These are phyloP conservation scores for Saguinus imperator DNA, from an alignment of 2,113 vertebrate species.

Conservation along the genomic window DNA sequence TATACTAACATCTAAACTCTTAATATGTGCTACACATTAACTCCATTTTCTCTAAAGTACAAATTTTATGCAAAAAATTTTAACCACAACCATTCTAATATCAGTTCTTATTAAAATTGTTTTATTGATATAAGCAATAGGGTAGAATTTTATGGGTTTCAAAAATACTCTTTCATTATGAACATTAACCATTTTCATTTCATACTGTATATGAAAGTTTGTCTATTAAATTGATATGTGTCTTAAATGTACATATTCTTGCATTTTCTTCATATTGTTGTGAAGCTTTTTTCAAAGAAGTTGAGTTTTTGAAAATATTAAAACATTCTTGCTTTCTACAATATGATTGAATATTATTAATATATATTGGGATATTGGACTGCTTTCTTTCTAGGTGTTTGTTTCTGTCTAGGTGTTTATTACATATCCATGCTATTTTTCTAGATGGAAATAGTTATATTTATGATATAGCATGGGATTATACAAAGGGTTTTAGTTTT, in stretches of 20 bases:
- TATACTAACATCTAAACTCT: neutral
- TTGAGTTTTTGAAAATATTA: neutral
- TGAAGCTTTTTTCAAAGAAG: neutral
- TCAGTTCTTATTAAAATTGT: neutral
- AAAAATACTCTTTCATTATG: conserved; percentile 18
- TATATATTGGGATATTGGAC: neutral
- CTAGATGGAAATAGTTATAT: neutral
- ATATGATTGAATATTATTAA: neutral
- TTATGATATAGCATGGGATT: neutral
- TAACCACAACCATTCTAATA: neutral
- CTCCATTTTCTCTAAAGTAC: neutral
- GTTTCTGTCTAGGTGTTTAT: neutral
- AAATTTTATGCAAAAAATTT: neutral
- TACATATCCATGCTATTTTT: neutral
- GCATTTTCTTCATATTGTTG: neutral
- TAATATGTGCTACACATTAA: neutral
- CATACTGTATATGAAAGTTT: neutral
- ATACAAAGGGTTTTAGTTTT: neutral
- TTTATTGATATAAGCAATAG: neutral
- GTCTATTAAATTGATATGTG: neutral
- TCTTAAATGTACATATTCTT: neutral
- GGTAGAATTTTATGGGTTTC: neutral
- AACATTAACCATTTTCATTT: conserved; percentile 18
- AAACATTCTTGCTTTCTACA: neutral
- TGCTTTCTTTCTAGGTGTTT: neutral